Base-by-base conservation (phyloP, 2,888 invertebrate genomes). In the Platypus cylindrus region DNA sequence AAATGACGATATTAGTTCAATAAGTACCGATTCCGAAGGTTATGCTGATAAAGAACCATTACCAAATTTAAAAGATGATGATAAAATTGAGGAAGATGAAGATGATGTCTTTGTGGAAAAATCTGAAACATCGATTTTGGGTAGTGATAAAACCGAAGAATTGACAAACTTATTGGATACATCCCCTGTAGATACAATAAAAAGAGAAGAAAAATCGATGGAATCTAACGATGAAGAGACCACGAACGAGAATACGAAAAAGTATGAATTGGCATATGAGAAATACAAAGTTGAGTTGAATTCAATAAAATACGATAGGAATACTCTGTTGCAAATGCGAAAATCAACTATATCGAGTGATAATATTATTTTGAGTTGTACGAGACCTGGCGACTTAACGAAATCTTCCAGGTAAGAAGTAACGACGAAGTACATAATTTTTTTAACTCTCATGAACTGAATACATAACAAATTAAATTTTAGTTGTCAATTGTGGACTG, bases 281-380 rank as follows among this genome's bases (percentile, higher is more conserved):
- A 52, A 53, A 34, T 45, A 70, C 63, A 54, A 65, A 39, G 46
- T 45, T 5, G 55, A 55, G 30, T 30, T 50, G 14, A 56, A 53
- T 40, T 37, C 49, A 1, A 55, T 60, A 5, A 58, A 58, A 37
- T 62, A 62, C 37, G 62, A 62, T 38, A 53, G 58, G 3, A 62
- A 62, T 38, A 62, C 62, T 2, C 45, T 62, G 15, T 43, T 60
- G 36, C 62, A 62, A 47, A 61, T 62, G 55, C 50, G 58, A 32
- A 53, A 51, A 32, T 52, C 54, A 1, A 53, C 51, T 4, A 46
- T 53, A 30, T 53, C 54, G 0, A 51, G 49, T 40, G 58, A 60
- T 28, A 55, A 54, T 24, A 51, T 53, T 2, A 45, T 47, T 11
- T 38, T 46, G 24, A 45, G 44, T 30, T 41, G 41, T 27, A 41